Evolutionary conservation across 2,888 invertebrate species (phyloP).

Genomic region (Hirtodrosophila cameraria): DNA sequence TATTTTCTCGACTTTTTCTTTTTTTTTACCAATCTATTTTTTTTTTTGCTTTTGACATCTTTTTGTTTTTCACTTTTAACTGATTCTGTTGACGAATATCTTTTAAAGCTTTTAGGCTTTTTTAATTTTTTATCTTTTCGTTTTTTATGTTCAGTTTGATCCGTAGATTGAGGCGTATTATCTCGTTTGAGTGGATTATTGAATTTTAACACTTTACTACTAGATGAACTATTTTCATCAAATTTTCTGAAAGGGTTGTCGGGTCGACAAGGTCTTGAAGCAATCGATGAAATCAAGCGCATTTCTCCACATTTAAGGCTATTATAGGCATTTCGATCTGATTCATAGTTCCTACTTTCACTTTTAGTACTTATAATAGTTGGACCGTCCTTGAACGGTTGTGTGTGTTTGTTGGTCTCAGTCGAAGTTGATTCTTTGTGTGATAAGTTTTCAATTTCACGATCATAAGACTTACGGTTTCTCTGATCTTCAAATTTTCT

Average conservation of each 20-base stretch:
- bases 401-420: slow-evolving; percentile 33
- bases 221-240: slow-evolving; percentile 87
- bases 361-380: slow-evolving; percentile 10
- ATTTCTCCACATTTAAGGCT: slow-evolving; percentile 37
- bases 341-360: slow-evolving; percentile 42
- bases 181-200: slow-evolving; percentile 84
- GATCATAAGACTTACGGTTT: slow-evolving; percentile 37
- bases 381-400: slow-evolving; percentile 31
- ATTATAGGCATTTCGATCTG: slow-evolving; percentile 40
- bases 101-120: slow-evolving; percentile 84
- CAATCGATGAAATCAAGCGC: slow-evolving; percentile 55
- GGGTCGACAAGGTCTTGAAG: slow-evolving; percentile 55
- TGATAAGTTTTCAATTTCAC: slow-evolving; percentile 21
- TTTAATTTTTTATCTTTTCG: slow-evolving; percentile 87
- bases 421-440: slow-evolving; percentile 16
- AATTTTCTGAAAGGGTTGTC: slow-evolving; percentile 85
- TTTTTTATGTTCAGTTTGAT: slow-evolving; percentile 85
- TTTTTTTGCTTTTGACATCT: slow-evolving; percentile 85
- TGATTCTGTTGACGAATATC: slow-evolving; percentile 83
- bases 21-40: slow-evolving; percentile 64
- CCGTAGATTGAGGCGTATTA: slow-evolving; percentile 81
- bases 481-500: slow-evolving; percentile 32
- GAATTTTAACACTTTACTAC: slow-evolving; percentile 83
- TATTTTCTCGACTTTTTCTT: slow-evolving; percentile 80
- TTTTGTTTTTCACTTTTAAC: slow-evolving; percentile 89